Base-by-base conservation (phyloP, 1,140 invertebrate genomes). In the Dinoponera quadriceps region DNA sequence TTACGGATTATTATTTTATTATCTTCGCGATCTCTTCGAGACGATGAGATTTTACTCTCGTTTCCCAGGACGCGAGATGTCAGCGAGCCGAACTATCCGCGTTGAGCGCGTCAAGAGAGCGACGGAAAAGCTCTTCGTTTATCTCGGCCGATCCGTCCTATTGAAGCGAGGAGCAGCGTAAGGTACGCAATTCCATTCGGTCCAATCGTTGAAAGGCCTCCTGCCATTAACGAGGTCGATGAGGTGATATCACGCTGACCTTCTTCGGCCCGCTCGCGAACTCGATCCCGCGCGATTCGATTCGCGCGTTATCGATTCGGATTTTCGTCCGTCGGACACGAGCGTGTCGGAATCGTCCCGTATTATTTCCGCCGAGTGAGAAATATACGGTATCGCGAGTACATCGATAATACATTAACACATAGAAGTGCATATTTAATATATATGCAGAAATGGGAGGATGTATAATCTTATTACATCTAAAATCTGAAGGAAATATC, bases 141-240 rank as follows among this genome's bases (percentile, higher is more conserved):
- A 9, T 11, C 62, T 63, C 48, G 14, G 18, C 38, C 29, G n/a
- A 84, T 33, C 18, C 72, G 18, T 66, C 0, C 73, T 78, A 84
- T 85, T 72, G 73, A 78, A 78, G 51, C 82, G 63, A 84, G 29
- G 25, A 65, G 33, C 62, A 74, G 60, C 54, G 77, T 60, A 71
- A 81, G 68, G 59, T 72, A 66, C 60, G 60, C 59, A 57, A 85
- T 86, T 74, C 38, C 29, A 49, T 85, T 85, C 27, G 33, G 55
- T 51, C n/a, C 77, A 73, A 81, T 74, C 68, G 60, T 38, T 84
- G 77, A 82, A 55, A 86, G 49, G n/a, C 49, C 44, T 86, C 85
- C 82, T 75, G 69, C 22, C 62, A 75, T 63, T 82, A 85, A 86
- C 77, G 84, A 86, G 83, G 69, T 74, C 69, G 77, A 74, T 48